phyloP scores from a whole-genome alignment of 2,797 vertebrate species.

The Austrolebias charrua region DNA sequence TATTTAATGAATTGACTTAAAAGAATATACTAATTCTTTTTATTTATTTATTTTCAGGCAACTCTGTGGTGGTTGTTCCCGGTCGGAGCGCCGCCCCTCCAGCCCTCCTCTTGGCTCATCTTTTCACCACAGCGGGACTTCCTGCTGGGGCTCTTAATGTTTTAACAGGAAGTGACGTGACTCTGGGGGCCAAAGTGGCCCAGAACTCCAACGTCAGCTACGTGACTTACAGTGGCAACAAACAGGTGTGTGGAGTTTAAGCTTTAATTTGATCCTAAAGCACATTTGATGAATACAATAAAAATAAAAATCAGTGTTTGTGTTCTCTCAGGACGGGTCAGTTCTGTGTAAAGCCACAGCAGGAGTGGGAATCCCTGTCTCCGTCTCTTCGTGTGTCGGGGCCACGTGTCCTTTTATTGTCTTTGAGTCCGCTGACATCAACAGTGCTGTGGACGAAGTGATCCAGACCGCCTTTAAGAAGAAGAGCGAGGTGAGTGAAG shows the following conservation, averaged over 20 bases:
- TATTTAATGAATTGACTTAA: too few relatives aligned
- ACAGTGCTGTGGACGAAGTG: slow-evolving; percentile 84
- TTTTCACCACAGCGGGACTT: slow-evolving; percentile 78
- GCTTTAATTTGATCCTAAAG: too few relatives aligned
- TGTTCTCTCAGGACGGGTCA: slow-evolving; percentile 75
- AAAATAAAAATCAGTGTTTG: neutral
- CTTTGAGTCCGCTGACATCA: slow-evolving; percentile 86
- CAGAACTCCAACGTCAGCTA: slow-evolving; percentile 71
- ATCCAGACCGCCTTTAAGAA: slow-evolving; percentile 77
- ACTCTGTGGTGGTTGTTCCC: slow-evolving; percentile 83
- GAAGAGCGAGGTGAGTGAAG: slow-evolving; percentile 62
- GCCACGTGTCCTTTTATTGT: slow-evolving; percentile 81
- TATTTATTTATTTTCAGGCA: slow-evolving; percentile 71
- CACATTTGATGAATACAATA: neutral
- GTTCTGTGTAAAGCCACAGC: slow-evolving; percentile 75
- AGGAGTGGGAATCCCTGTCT: slow-evolving; percentile 69
- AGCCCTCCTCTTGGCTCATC: slow-evolving; percentile 84
- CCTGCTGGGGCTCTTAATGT: slow-evolving; percentile 85
- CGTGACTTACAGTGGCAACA: slow-evolving; percentile 81
- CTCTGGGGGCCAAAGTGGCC: slow-evolving; percentile 70
- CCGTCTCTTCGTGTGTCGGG: slow-evolving; percentile 73
- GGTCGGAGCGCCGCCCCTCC: slow-evolving; percentile 69
- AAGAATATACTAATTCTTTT: neutral
- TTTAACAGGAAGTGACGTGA: slow-evolving; percentile 76
- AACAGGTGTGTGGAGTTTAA: slow-evolving; percentile 68